Conservation (phyloP, 2,113 vertebrate species). For the Limanda limanda region DNA sequence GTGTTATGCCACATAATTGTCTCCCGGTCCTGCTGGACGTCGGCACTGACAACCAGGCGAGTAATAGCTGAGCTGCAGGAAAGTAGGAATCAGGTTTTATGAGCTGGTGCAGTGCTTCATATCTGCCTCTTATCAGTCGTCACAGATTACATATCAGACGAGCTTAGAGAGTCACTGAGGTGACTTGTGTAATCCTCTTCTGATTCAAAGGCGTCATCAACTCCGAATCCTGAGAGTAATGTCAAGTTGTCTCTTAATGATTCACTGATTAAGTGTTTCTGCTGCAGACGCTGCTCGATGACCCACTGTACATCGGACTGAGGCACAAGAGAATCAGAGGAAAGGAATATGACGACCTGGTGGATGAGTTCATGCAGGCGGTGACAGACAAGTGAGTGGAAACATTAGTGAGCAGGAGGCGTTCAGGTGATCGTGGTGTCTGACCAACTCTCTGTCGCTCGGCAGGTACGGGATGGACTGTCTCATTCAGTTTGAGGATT, state of each 20-base stretch:
- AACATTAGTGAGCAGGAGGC: neutral
- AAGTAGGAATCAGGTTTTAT: neutral
- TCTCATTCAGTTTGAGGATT: conserved; percentile 98
- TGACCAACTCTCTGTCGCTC: neutral
- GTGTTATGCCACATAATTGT: conserved; percentile 92
- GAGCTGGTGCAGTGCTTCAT: neutral
- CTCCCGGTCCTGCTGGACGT: conserved; percentile 97
- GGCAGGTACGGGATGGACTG: conserved; percentile 95
- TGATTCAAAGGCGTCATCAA: neutral
- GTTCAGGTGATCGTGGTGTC: neutral
- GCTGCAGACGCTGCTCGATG: conserved; percentile 88
- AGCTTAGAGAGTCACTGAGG: conserved; percentile 1
- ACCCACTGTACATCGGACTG: conserved; percentile 96
- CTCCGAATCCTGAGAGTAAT: neutral
- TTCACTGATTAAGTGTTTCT: neutral
- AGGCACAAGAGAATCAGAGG: conserved; percentile 93
- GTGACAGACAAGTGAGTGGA: conserved; percentile 92
- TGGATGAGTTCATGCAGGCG: conserved; percentile 98
- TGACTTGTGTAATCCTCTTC: conserved; percentile 4
- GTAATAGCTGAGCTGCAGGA: conserved; percentile 42
- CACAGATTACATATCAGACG: neutral
- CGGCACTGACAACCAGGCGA: conserved; percentile 95
- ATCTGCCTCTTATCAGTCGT: conserved; percentile 8
- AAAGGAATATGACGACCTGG: conserved; percentile 92
- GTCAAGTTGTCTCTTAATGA: neutral